A percentile compares a stretch with the other conserved stretches of the same genome.
These are phyloP conservation scores for Hemicrepidius hirtus DNA, from an alignment of 2,888 invertebrate genomes.

Conservation along the genomic window DNA sequence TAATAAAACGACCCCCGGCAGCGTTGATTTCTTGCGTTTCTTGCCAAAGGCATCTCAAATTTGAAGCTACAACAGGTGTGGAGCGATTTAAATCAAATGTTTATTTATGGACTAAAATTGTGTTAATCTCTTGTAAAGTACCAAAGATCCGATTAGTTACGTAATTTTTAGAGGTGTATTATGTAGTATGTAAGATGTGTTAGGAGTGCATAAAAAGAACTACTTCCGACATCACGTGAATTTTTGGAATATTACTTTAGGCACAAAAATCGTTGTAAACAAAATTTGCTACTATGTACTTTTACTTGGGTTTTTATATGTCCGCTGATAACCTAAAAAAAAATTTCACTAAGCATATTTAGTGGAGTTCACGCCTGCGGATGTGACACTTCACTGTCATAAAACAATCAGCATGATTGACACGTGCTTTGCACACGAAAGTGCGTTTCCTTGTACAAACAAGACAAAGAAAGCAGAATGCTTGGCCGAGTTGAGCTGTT, in stretches of 20 bases:
- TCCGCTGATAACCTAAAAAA: no score
- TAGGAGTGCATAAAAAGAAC: no score
- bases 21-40: conserved; percentile 27
- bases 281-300: no score
- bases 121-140: no score
- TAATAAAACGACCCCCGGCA: conserved; percentile 23
- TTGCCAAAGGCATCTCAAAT: background rate
- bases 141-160: no score
- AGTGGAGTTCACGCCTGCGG: conserved; percentile 4
- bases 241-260: no score
- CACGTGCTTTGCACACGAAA: conserved; percentile 25
- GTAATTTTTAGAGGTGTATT: no score
- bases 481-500: background rate
- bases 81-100: background rate
- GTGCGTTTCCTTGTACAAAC: conserved; percentile 22
- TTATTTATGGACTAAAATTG: no score
- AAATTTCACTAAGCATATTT: background rate
- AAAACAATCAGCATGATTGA: conserved; percentile 26
- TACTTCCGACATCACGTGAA: no score
- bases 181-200: no score
- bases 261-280: no score
- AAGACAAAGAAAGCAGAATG: background rate
- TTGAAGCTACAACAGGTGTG: conserved; percentile 29
- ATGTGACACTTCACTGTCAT: conserved; percentile 22
- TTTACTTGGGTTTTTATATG: no score